Conservation (phyloP, 2,888 invertebrate species). For the Mongoloraphidia duomilia region DNA sequence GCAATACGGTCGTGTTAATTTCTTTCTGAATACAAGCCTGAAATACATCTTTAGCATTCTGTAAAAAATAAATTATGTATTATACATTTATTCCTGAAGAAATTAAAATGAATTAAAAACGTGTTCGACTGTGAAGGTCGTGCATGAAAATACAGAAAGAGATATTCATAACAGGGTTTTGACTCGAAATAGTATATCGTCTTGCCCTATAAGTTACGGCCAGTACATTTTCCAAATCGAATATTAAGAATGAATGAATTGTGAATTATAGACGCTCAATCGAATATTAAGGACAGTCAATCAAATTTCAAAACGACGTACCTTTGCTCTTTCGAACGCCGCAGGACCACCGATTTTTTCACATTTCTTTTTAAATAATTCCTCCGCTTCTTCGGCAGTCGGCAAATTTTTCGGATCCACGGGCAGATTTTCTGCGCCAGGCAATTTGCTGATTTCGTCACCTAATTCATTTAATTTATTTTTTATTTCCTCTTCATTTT, state of each 20-base stretch:
- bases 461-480: no score
- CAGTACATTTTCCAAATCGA: no score
- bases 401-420: slow-evolving; percentile 21
- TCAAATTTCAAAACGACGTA: slow-evolving; percentile 20
- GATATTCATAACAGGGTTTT: no score
- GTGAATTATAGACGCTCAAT: no score
- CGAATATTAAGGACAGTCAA: no score
- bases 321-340: slow-evolving; percentile 37
- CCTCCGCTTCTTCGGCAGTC: slow-evolving; percentile 32
- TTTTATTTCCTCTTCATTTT: no score
- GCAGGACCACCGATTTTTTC: slow-evolving; percentile 43
- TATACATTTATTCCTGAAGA: no score
- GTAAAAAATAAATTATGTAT: slow-evolving; percentile 15
- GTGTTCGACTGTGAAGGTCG: neutral
- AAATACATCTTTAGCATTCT: slow-evolving; percentile 32
- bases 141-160: neutral
- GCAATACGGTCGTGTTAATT: slow-evolving; percentile 41
- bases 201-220: no score
- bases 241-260: no score
- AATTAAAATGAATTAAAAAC: neutral
- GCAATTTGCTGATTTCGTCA: slow-evolving; percentile 11
- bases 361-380: slow-evolving; percentile 48
- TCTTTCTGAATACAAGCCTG: slow-evolving; percentile 40
- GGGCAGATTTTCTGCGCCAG: slow-evolving; percentile 19
- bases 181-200: no score